Evolutionary conservation across 2,888 invertebrate species (phyloP).

Genomic region (Caenorhabditis panamensis): DNA sequence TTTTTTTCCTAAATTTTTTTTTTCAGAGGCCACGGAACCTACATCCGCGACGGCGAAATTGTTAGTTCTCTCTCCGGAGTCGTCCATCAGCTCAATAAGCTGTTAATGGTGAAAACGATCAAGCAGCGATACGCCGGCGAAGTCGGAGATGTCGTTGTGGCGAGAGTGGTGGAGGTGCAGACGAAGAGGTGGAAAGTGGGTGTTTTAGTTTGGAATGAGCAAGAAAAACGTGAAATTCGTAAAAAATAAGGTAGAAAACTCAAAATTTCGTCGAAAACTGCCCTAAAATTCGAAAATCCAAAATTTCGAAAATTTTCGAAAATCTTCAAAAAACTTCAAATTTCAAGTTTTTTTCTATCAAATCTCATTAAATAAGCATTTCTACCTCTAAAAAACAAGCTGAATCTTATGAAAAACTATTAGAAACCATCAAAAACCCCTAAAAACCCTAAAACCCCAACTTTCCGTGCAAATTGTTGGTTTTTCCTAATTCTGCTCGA

Average conservation of each 20-base stretch:
- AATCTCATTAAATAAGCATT: no score
- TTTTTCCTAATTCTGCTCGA: no score
- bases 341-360: no score
- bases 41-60: conserved; percentile 86
- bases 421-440: not conserved
- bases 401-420: no score
- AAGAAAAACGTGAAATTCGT: conserved; percentile 51
- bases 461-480: no score
- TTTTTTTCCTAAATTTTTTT: no score
- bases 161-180: conserved; percentile 93
- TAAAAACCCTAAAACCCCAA: not conserved
- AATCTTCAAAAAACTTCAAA: not conserved
- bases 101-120: conserved; percentile 92
- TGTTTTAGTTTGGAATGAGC: not conserved
- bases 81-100: conserved; percentile 93
- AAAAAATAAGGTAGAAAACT: conserved; percentile 53
- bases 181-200: conserved; percentile 82
- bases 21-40: conserved; percentile 95
- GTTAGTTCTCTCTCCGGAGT: conserved; percentile 95
- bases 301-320: not conserved
- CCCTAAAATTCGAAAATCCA: not conserved
- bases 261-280: no score
- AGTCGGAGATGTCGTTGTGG: conserved; percentile 97
- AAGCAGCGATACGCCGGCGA: conserved; percentile 89
- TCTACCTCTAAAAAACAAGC: no score